Conservation (phyloP, 2,113 vertebrate genomes). For the Macroglossus sobrinus region DNA sequence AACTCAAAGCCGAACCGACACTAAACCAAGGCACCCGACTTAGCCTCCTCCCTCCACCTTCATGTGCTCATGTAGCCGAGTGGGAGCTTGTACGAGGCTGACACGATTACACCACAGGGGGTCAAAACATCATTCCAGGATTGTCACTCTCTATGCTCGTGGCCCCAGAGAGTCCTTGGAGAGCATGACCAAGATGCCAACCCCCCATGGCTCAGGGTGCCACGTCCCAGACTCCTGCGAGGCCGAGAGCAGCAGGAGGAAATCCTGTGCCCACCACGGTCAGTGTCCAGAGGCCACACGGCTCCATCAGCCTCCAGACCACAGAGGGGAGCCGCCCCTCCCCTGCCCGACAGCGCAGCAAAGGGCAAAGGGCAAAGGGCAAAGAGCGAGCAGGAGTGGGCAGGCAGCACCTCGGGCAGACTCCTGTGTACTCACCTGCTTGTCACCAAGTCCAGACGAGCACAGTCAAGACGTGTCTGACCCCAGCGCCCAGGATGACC, state of each 20-base stretch:
- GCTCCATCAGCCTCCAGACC: background rate
- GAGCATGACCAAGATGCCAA: background rate
- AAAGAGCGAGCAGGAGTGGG: background rate
- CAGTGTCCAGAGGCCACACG: background rate
- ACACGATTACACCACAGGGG: background rate
- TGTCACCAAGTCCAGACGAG: background rate
- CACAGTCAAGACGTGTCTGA: rapidly evolving
- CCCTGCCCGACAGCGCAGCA: background rate
- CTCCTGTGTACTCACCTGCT: background rate
- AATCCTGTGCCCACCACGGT: background rate
- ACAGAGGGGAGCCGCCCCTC: background rate
- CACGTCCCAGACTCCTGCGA: background rate
- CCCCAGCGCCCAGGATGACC: background rate
- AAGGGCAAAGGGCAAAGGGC: background rate
- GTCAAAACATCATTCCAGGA: background rate
- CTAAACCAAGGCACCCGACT: background rate
- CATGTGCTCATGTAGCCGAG: too few species aligned
- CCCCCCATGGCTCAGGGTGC: background rate
- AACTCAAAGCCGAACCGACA: background rate
- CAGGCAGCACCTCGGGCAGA: background rate
- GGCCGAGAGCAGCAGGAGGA: background rate
- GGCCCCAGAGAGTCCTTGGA: background rate
- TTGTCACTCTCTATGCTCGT: background rate
- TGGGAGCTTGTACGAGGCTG: background rate
- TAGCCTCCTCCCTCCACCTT: background rate